A percentile compares a stretch with the other conserved stretches of the same genome.
Conservation (phyloP, 1,140 invertebrate genomes). For the Drosophila bocki region DNA sequence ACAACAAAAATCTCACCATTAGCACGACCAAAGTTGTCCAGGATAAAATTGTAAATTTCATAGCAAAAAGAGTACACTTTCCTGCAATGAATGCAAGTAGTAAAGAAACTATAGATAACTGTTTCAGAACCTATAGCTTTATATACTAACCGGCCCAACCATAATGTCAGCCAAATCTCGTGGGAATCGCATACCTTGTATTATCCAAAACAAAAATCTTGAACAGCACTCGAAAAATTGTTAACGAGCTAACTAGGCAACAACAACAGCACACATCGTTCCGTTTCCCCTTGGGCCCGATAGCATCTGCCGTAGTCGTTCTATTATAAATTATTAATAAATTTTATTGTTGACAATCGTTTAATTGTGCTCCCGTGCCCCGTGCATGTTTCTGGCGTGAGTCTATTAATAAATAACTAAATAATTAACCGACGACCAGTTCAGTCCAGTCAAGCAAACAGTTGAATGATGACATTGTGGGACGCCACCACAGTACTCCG, state of each 20-base stretch:
- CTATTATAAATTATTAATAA: conserved; percentile 49
- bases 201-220: conserved; percentile 38
- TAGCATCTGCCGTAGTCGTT: conserved; percentile 15
- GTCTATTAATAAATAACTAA: conserved; percentile 68
- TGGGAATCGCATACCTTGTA: conserved; percentile 2
- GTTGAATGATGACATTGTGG: conserved; percentile 28
- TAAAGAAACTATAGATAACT: conserved; percentile 8
- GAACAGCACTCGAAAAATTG: not conserved
- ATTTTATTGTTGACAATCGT: conserved; percentile 72
- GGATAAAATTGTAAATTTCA: conserved; percentile 39
- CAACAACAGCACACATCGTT: conserved; percentile 1
- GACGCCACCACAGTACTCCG: not conserved
- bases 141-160: conserved; percentile 10
- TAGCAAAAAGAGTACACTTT: not conserved
- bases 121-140: not conserved
- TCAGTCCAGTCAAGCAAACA: conserved; percentile 14
- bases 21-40: conserved; percentile 28
- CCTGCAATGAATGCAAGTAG: not conserved
- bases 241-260: not conserved
- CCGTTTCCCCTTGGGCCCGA: conserved; percentile 9
- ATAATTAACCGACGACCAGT: conserved; percentile 39
- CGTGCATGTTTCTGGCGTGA: conserved; percentile 57
- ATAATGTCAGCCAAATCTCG: not conserved
- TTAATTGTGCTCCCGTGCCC: conserved; percentile 62
- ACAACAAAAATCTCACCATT: conserved; percentile 31